Base-by-base conservation (phyloP, 2,113 vertebrate species). In the Sarotherodon lohbergeri region DNA sequence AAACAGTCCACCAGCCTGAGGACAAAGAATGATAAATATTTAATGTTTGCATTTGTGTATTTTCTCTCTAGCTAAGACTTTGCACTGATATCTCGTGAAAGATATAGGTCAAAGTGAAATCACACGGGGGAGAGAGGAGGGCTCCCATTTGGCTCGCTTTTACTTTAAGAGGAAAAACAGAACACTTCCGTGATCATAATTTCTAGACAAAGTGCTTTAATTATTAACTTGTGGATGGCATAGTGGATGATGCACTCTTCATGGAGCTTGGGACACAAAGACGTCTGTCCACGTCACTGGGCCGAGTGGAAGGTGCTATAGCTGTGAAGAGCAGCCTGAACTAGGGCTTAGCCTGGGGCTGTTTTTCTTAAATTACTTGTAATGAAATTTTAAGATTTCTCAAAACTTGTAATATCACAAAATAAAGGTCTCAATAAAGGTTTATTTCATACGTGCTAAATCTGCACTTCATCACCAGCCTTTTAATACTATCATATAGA, bases 21-120 rank as follows among this genome's bases (percentile, higher is more conserved):
- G 39, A 89, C 89, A 87, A 83, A 84, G 86, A 86, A 9, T 9
- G 39, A 93, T 94, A 54, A 95, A 95, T 95, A 94, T 94, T 95
- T 92, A 9, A 95, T 91, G 84, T n/a, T 29, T 22, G 73, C 81
- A 89, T 92, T 92, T 88, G 79, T 90, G 87, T 90, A 63, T 85
- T 86, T 90, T 59, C 82, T 92, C 83, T 85, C 61, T 16, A 54
- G 52, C 29, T 8, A 14, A 48, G 85, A 81, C 56, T 57, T 84
- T 90, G 84, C 61, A 8, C 81, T 80, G 88, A 89, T 90, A 86
- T 86, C 80, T 88, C 32, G 11, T 86, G 57, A 93, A 86, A 89
- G 91, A 93, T 89, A 88, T 91, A 91, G 92, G 93, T 93, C 93
- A 94, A 86, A 90, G 88, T 90, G 61, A 93, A 94, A 89, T 89